phyloP scores from a whole-genome alignment of 2,888 invertebrate genomes.

The Aspidiotus destructor region DNA sequence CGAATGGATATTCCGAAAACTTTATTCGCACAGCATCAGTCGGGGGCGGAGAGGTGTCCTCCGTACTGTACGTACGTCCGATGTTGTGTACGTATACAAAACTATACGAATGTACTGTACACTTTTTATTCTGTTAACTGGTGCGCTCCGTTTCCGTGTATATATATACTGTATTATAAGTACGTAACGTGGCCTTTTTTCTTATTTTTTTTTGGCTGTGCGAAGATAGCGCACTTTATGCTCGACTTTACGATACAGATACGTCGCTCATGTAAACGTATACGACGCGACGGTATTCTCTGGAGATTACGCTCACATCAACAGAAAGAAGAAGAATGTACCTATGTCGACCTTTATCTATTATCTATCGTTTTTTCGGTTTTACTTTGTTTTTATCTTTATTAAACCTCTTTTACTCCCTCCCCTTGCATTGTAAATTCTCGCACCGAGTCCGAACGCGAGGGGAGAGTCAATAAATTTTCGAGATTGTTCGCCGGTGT shows the following conservation, averaged over 20 bases:
- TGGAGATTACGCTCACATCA: neutral
- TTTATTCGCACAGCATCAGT: constrained; percentile 17
- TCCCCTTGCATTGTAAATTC: too few relatives aligned
- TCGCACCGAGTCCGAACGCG: too few relatives aligned
- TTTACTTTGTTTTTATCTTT: constrained; percentile 29
- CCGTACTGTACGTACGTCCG: too few relatives aligned
- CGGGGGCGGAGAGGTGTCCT: neutral
- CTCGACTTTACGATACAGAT: constrained; percentile 22
- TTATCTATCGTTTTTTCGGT: constrained; percentile 26
- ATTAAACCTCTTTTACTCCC: constrained; percentile 15
- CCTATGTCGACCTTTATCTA: constrained; percentile 32
- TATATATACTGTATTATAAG: neutral
- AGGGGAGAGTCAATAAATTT: too few relatives aligned
- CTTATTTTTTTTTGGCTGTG: neutral
- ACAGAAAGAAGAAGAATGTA: constrained; percentile 19
- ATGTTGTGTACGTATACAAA: too few relatives aligned
- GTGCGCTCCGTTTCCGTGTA: neutral
- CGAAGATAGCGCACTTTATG: constrained; percentile 18
- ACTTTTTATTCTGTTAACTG: constrained; percentile 4
- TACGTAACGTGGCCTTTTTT: neutral
- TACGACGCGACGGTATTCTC: neutral
- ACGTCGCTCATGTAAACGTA: constrained; percentile 15
- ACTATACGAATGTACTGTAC: neutral
- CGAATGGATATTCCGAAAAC: constrained; percentile 26
- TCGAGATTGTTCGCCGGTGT: too few relatives aligned